phyloP scores from a whole-genome alignment of 2,797 vertebrate species.

The Orestias chungarensis region DNA sequence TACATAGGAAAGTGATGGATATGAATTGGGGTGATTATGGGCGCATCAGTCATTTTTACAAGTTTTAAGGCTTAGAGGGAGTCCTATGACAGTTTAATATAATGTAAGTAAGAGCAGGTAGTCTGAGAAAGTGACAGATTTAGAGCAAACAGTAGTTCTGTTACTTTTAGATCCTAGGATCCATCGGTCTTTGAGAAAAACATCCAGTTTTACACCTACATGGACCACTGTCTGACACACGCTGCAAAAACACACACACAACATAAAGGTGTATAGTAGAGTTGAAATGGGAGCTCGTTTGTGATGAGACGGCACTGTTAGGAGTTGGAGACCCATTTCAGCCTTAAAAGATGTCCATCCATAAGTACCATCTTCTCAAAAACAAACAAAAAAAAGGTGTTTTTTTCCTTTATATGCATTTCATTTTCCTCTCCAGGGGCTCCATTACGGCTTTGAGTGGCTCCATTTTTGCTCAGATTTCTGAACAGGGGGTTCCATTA shows the following conservation, averaged over 20 bases:
- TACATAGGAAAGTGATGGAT: conserved; percentile 52
- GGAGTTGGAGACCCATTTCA: conserved; percentile 32
- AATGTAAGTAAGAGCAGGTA: conserved; percentile 34
- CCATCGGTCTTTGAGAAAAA: conserved; percentile 14
- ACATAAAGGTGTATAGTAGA: conserved; percentile 45
- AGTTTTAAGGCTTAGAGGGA: conserved; percentile 44
- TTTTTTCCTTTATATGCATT: conserved; percentile 55
- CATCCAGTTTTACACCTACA: conserved; percentile 28
- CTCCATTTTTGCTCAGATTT: conserved; percentile 65
- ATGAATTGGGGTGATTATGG: conserved; percentile 57
- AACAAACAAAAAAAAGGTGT: conserved; percentile 17
- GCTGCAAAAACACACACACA: conserved; percentile 31
- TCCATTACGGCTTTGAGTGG: conserved; percentile 63
- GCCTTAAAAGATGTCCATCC: conserved; percentile 45
- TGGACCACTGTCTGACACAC: conserved; percentile 8
- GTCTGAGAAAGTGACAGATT: conserved; percentile 42
- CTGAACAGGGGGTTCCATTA: conserved; percentile 64
- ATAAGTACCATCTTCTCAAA: conserved; percentile 34
- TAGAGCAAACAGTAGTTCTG: conserved; percentile 36
- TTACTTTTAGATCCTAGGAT: conserved; percentile 15
- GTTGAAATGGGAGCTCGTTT: conserved; percentile 37
- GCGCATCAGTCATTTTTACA: conserved; percentile 52
- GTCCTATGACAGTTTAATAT: conserved; percentile 25
- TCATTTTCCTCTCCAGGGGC: conserved; percentile 59
- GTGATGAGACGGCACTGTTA: conserved; percentile 37